Conservation (phyloP, 2,888 invertebrate genomes). For the Criorhina ranunculi region DNA sequence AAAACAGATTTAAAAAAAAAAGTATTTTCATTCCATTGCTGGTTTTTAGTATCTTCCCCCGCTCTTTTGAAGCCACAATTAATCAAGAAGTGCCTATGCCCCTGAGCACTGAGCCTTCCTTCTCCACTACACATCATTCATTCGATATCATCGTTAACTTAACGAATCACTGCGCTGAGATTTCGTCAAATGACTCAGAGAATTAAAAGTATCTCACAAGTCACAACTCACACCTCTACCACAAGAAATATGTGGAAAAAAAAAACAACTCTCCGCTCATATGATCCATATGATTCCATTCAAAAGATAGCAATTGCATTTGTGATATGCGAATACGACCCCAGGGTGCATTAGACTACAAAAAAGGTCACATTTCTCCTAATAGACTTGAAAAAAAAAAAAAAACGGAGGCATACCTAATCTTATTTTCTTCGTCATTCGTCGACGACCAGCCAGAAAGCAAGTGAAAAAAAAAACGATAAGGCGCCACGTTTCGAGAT, state of each 20-base stretch:
- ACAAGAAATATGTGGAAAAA: background rate
- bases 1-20: slow-evolving; percentile 40
- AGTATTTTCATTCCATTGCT: slow-evolving; percentile 29
- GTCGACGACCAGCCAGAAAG: slow-evolving; percentile 17
- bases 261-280: slow-evolving; percentile 28
- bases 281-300: background rate
- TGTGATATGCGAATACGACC: no score
- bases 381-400: slow-evolving; percentile 45
- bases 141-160: slow-evolving; percentile 37
- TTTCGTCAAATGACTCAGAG: slow-evolving; percentile 67
- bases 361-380: slow-evolving; percentile 64
- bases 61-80: slow-evolving; percentile 56
- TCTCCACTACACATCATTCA: background rate
- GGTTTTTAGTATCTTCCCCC: slow-evolving; percentile 49
- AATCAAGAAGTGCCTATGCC: slow-evolving; percentile 57
- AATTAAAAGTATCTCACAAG: slow-evolving; percentile 65
- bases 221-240: slow-evolving; percentile 62
- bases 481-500: slow-evolving; percentile 75
- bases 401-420: slow-evolving; percentile 59
- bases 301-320: background rate
- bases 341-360: slow-evolving; percentile 41
- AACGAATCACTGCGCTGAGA: slow-evolving; percentile 58
- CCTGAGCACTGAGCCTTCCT: slow-evolving; percentile 16
- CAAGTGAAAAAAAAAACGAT: slow-evolving; percentile 74
- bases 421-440: slow-evolving; percentile 63